phyloP scores from a whole-genome alignment of 2,113 vertebrate species.

The Symphodus melops region DNA sequence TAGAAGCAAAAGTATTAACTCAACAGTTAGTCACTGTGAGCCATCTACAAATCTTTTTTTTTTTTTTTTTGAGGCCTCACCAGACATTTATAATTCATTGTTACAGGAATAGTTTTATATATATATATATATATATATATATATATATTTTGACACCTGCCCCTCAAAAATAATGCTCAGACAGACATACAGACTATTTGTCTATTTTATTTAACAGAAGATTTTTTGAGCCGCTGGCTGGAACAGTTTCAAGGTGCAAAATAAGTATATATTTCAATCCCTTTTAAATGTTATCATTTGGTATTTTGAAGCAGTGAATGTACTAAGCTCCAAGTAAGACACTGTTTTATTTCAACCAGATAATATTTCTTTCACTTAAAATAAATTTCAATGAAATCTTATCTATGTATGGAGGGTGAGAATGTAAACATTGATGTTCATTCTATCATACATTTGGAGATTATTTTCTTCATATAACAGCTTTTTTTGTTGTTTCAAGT shows the following conservation, averaged over 20 bases:
- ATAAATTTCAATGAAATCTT: neutral
- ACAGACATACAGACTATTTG: constrained; percentile 30
- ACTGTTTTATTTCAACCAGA: neutral
- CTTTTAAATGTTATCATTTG: neutral
- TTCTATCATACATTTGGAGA: no score
- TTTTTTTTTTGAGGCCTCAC: constrained; percentile 36
- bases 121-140: no score
- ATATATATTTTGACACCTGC: constrained; percentile 35
- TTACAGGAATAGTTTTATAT: constrained; percentile 42
- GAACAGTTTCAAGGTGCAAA: constrained; percentile 30
- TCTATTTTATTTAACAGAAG: constrained; percentile 38
- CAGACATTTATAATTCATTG: constrained; percentile 55
- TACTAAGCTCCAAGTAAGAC: no score
- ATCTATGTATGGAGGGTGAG: no score
- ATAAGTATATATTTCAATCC: constrained; percentile 21
- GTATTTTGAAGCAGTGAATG: neutral
- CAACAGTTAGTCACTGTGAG: constrained; percentile 57
- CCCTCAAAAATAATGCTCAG: constrained; percentile 41
- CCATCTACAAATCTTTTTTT: constrained; percentile 38
- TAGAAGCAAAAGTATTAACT: constrained; percentile 73
- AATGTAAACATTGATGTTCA: no score
- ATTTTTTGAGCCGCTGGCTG: constrained; percentile 31
- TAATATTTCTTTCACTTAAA: neutral
- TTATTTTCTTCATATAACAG: no score
- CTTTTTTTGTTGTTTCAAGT: no score